Evolutionary conservation across 2,113 vertebrate genomes (phyloP).

Genomic region (Ptyas mucosa): DNA sequence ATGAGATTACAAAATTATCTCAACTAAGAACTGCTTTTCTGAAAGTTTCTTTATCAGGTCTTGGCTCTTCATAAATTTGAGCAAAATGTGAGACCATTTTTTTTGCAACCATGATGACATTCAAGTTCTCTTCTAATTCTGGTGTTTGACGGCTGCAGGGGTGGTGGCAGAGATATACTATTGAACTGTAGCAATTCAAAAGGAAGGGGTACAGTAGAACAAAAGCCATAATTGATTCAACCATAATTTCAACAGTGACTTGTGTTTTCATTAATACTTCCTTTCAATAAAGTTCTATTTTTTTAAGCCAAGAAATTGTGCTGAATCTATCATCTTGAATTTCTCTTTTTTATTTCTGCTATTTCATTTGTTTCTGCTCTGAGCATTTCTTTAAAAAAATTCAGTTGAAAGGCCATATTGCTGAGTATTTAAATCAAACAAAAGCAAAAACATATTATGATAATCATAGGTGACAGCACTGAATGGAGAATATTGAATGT

Average conservation of each 20-base stretch:
- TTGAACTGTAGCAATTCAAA: neutral
- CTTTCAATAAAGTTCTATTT: neutral
- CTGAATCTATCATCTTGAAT: neutral
- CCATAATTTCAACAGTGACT: neutral
- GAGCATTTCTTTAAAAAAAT: neutral
- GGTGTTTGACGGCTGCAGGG: neutral
- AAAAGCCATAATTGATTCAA: neutral
- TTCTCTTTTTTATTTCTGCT: neutral
- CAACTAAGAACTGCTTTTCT: neutral
- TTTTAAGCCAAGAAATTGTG: neutral
- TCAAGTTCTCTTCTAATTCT: neutral
- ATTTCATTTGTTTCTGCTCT: neutral
- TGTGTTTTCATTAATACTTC: neutral
- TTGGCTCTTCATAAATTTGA: neutral
- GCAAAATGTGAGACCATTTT: neutral
- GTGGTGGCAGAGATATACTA: neutral
- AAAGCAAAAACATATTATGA: neutral
- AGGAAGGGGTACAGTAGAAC: neutral
- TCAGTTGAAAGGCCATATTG: neutral
- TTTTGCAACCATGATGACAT: neutral
- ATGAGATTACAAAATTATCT: neutral
- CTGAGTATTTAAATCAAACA: neutral
- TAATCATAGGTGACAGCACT: neutral
- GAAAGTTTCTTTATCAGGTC: neutral
- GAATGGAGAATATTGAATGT: neutral